Conservation (phyloP, 92 coral and sea anemone species). For the Paragorgia papillata region DNA sequence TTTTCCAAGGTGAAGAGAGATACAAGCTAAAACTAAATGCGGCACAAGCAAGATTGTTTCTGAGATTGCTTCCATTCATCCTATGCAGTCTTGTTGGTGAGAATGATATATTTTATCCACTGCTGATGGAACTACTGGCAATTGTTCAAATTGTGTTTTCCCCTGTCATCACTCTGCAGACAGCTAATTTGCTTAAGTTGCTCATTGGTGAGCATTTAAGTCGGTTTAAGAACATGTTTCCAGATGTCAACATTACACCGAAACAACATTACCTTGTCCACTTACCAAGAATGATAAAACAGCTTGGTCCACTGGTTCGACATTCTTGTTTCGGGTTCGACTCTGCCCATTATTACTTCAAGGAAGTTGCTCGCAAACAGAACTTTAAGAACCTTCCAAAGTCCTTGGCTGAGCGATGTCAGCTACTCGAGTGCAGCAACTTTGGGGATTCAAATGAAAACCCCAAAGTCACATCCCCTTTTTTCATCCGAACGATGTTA, state of each 20-base stretch:
- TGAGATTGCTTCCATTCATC: constrained; percentile 61
- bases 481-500: constrained; percentile 10
- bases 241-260: constrained; percentile 13
- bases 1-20: constrained; percentile 30
- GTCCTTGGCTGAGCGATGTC: constrained; percentile 70
- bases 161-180: constrained; percentile 39
- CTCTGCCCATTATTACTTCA: constrained; percentile 64
- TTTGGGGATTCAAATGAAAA: constrained; percentile 19
- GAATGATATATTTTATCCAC: constrained; percentile 44
- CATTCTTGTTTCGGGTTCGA: constrained; percentile 74
- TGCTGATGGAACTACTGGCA: constrained; percentile 32
- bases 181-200: constrained; percentile 27
- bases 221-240: constrained; percentile 14
- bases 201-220: constrained; percentile 15
- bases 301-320: no score
- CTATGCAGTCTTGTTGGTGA: constrained; percentile 52
- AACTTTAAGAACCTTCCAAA: constrained; percentile 66
- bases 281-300: no score
- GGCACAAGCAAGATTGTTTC: constrained; percentile 49
- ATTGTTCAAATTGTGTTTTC: constrained; percentile 42
- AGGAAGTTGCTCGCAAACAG: constrained; percentile 54
- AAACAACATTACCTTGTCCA: constrained; percentile 29
- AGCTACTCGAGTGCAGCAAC: constrained; percentile 49
- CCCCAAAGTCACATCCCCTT: constrained; percentile 24
- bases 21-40: constrained; percentile 45